phyloP scores from a whole-genome alignment of 2,888 invertebrate genomes.

The Idaea dimidiata region DNA sequence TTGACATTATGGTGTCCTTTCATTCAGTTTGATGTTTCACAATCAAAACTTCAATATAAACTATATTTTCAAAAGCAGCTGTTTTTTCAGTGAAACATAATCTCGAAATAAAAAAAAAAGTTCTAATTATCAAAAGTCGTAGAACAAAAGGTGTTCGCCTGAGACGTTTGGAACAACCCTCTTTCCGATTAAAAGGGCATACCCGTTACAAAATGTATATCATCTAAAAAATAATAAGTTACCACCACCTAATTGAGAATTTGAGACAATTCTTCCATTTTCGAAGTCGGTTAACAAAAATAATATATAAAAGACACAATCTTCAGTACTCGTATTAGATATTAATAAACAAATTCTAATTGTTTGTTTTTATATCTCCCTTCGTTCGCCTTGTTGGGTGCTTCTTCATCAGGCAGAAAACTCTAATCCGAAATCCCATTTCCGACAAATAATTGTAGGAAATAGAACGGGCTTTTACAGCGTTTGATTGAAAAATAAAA shows the following conservation, averaged over 20 bases:
- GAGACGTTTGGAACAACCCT: no score
- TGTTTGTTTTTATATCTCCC: slow-evolving; percentile 47
- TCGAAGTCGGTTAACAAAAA: neutral
- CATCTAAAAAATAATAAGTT: no score
- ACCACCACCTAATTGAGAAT: neutral
- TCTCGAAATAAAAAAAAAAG: no score
- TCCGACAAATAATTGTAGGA: slow-evolving; percentile 65
- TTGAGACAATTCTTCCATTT: neutral
- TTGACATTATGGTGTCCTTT: no score
- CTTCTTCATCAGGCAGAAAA: slow-evolving; percentile 50
- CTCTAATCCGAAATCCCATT: slow-evolving; percentile 71
- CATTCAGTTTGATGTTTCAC: no score
- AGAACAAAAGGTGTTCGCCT: no score
- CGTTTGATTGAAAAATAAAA: neutral
- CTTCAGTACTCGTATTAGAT: slow-evolving; percentile 33
- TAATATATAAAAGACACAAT: neutral
- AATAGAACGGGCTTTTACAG: slow-evolving; percentile 39
- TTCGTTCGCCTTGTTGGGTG: slow-evolving; percentile 43
- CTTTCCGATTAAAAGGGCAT: no score
- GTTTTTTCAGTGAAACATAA: no score
- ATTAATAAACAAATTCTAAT: slow-evolving; percentile 50
- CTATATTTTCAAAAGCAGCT: no score
- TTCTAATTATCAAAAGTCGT: no score
- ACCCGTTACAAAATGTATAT: no score
- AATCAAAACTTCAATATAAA: no score